Evolutionary conservation across 2,113 vertebrate genomes (phyloP), one percentile per base, ranked within the genome.

Genomic region (Spea bombifrons): DNA sequence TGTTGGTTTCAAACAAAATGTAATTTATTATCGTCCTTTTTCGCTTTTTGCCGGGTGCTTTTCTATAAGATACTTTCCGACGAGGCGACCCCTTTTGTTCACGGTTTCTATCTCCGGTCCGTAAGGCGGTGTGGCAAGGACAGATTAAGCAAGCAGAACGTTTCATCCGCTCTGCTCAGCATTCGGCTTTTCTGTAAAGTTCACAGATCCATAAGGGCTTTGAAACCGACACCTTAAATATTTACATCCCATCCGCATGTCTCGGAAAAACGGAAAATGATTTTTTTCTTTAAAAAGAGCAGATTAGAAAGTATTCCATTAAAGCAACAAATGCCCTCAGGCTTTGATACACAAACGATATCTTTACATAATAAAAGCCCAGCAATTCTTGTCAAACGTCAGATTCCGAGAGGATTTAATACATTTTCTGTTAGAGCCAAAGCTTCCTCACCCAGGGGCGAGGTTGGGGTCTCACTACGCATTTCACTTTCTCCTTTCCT

Each of bases 111-210:
- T 12, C 45, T n/a, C 46, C 10, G 50, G 57, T 45, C 67, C 16
- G 64, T 50, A 70, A 71, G 67, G 55, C 50, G 75, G 67, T 71
- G 66, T 64, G 67, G 67, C 12, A 64, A 49, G 46, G 61, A n/a
- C 68, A 78, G 75, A 78, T 78, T 78, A 78, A 71, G 57, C 75
- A 7, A 6, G 57, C 47, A 43, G 48, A 71, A 59, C 46, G 64
- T 64, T 50, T 71, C 48, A 50, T 4, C 17, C 6, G 53, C 45
- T 78, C 68, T 49, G 57, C 57, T 47, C 43, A 7, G 55, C 57
- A 3, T 59, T 59, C 55, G 10, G 16, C 4, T 44, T 61, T 67
- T 66, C 47, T 49, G 12, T 6, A 70, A 78, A 78, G 30, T 71
- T 78, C 68, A 78, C 16, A 4, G 67, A 52, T 67, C 55, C 10